Conservation (phyloP, 2,888 invertebrate genomes). For the Girardia tigrina region DNA sequence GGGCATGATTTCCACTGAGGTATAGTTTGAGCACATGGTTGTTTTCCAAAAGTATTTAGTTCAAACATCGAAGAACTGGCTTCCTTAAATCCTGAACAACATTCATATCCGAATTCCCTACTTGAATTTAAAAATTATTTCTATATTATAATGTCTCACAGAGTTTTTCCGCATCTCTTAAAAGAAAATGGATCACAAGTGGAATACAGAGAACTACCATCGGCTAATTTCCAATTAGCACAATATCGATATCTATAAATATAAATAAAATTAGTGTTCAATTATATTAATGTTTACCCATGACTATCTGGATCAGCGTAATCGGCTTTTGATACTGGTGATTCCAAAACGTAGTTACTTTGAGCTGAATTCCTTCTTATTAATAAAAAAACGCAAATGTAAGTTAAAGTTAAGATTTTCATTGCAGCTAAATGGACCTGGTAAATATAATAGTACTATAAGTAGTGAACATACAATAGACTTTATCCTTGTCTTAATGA, state of each 20-base stretch:
- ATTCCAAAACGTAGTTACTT: too few relatives aligned
- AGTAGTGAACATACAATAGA: too few relatives aligned
- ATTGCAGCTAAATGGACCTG: too few relatives aligned
- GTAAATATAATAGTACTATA: too few relatives aligned
- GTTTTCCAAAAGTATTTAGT: background rate
- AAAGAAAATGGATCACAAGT: conserved; percentile 15
- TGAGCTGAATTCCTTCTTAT: too few relatives aligned
- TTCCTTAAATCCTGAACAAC: conserved; percentile 28
- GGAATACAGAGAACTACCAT: conserved; percentile 15
- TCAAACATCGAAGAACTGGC: background rate
- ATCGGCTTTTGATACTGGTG: too few relatives aligned
- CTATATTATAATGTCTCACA: background rate
- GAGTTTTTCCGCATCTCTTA: conserved; percentile 19
- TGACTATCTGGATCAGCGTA: too few relatives aligned
- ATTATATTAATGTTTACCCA: too few relatives aligned
- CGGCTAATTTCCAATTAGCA: conserved; percentile 26
- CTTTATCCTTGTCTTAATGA: too few relatives aligned
- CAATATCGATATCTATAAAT: conserved; percentile 27
- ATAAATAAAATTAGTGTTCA: too few relatives aligned
- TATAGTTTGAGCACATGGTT: background rate
- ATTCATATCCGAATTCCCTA: conserved; percentile 26
- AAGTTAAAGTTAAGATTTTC: too few relatives aligned
- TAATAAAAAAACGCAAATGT: too few relatives aligned
- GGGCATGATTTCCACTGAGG: conserved; percentile 28
- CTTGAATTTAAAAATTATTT: background rate